Evolutionary conservation across 2,113 vertebrate species (phyloP).

Genomic region (Pardalotus punctatus): DNA sequence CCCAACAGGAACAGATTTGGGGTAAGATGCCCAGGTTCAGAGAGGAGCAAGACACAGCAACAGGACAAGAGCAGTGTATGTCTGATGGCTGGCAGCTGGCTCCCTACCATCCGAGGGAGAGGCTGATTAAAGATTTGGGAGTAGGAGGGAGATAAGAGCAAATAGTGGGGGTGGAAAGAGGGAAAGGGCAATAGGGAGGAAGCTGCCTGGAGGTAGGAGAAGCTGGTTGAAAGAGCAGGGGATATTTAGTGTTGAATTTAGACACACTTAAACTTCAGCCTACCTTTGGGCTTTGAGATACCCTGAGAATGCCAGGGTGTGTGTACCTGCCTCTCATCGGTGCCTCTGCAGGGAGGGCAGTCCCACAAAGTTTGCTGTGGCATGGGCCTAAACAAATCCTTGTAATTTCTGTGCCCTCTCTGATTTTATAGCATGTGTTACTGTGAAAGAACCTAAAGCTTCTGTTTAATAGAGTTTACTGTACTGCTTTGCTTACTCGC

Average conservation of each 20-base stretch:
- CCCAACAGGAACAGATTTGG: slow-evolving; percentile 1
- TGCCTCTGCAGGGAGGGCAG: not conserved
- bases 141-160: not conserved
- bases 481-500: not conserved
- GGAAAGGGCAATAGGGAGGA: not conserved
- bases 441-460: not conserved
- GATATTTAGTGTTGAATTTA: not conserved
- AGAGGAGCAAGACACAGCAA: not conserved
- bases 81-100: slow-evolving; percentile 22
- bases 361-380: not conserved
- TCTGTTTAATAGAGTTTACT: not conserved
- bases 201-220: not conserved
- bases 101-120: not conserved
- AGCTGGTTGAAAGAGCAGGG: not conserved
- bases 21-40: not conserved
- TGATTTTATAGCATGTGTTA: not conserved
- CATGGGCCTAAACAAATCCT: not conserved
- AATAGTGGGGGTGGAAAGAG: not conserved
- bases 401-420: not conserved
- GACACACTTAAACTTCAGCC: not conserved
- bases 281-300: not conserved
- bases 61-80: not conserved
- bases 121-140: not conserved
- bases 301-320: not conserved
- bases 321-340: not conserved